Base-by-base conservation (phyloP, 2,797 vertebrate genomes). In the Alcedo atthis region DNA sequence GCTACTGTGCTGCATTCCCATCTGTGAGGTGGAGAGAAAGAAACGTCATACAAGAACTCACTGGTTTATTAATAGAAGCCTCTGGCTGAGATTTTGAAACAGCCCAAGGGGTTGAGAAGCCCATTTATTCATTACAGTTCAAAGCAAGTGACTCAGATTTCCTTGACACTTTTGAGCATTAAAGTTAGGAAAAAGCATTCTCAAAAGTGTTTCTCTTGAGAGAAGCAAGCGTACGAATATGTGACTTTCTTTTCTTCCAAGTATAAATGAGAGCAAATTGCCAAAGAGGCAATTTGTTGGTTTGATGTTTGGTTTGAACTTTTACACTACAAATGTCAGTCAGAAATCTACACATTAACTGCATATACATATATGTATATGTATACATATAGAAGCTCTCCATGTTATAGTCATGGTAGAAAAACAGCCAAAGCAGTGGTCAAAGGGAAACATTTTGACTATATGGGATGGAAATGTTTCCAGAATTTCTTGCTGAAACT, bases 71-170 rank as follows among this genome's bases (percentile, higher is more conserved):
- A 90, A 91, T 59, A 91, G 89, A 61, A 58, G 62, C 69, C 69
- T 78, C 85, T 92, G 77, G 83, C 74, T 88, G 80, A 62, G 85
- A 58, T 79, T 91, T 62, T 4, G 18, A 68, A 90, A 66, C 54
- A 84, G 90, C 87, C 70, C 62, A 92, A 85, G 70, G 93, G 80
- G 55, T 37, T 76, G 59, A 92, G 90, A 79, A 94, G 57, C 73
- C 61, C 87, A 85, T 93, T 95, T 91, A 93, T 91, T 74, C 89
- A 48, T 70, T 58, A 17, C 57, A 59, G 51, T 42, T 82, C 75
- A 93, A 82, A 91, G 87, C 81, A n/a, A 93, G 82, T 37, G 79
- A 85, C 82, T 95, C 79, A 68, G 61, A 92, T 83, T 94, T 93
- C 71, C 85, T 87, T 61, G 85, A 90, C 35, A 24, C 76, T 83